These are phyloP conservation scores for Fissipunctia ypsillon DNA, from an alignment of 2,888 invertebrate genomes.

Conservation along the genomic window DNA sequence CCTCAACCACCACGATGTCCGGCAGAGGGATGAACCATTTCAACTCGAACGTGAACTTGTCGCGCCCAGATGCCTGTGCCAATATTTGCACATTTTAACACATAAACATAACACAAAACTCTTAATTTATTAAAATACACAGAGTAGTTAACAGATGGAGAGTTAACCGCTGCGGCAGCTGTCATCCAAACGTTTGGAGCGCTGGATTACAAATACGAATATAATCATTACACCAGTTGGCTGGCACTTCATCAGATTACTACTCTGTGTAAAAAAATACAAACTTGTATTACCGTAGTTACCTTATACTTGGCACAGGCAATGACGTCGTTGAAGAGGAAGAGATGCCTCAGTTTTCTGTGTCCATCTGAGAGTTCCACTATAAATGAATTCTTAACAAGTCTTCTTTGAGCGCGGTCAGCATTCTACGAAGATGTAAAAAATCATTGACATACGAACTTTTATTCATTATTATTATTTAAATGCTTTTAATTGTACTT, in stretches of 20 bases:
- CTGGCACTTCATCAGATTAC: constrained; percentile 12
- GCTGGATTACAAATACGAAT: background rate
- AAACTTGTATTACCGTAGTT: constrained; percentile 62
- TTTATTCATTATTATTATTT: background rate
- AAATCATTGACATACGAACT: background rate
- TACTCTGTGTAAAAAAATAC: constrained; percentile 20
- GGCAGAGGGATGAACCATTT: constrained; percentile 98
- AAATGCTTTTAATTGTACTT: constrained; percentile 71
- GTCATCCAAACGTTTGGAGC: background rate
- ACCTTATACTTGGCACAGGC: constrained; percentile 98
- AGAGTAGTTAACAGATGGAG: constrained; percentile 34
- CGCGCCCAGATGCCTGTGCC: constrained; percentile 93
- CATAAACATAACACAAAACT: background rate
- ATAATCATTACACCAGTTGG: background rate
- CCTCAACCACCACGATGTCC: constrained; percentile 94
- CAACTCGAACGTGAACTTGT: constrained; percentile 97
- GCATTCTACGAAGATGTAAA: constrained; percentile 90
- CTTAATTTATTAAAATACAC: constrained; percentile 12
- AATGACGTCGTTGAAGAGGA: constrained; percentile 98
- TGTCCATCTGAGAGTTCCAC: constrained; percentile 97
- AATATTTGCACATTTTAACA: background rate
- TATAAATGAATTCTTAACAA: constrained; percentile 98
- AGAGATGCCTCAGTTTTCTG: constrained; percentile 97
- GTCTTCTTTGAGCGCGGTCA: constrained; percentile 95
- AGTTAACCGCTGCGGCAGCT: background rate